Percentiles rank a stretch among this genome's conserved stretches.
These are phyloP conservation scores for Ptychoptera albimana DNA, from an alignment of 2,888 invertebrate genomes.

Conservation along the genomic window DNA sequence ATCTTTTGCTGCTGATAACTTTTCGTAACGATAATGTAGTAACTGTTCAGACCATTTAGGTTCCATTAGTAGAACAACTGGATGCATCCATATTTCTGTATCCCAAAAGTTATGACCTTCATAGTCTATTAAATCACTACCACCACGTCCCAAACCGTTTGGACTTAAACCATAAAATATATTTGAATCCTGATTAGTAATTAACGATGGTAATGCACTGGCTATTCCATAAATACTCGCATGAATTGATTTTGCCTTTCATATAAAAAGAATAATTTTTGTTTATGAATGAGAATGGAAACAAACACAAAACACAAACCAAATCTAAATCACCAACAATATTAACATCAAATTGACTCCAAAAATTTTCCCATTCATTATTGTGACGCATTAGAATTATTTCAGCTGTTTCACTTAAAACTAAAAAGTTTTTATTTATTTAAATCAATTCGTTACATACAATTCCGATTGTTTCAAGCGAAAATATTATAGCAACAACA, in stretches of 20 bases:
- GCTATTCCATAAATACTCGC: slow-evolving; percentile 42
- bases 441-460: neutral
- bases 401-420: slow-evolving; percentile 34
- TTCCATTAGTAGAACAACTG: slow-evolving; percentile 35
- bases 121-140: slow-evolving; percentile 24
- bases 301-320: slow-evolving; percentile 17
- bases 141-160: slow-evolving; percentile 37
- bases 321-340: slow-evolving; percentile 35
- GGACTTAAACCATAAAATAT: slow-evolving; percentile 40
- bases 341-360: slow-evolving; percentile 33
- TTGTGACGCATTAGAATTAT: slow-evolving; percentile 33
- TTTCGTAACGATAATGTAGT: slow-evolving; percentile 37
- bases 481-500: slow-evolving; percentile 1
- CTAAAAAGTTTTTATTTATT: slow-evolving; percentile 17
- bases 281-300: neutral
- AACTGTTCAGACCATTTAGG: slow-evolving; percentile 33
- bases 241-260: slow-evolving; percentile 24
- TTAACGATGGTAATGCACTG: slow-evolving; percentile 37
- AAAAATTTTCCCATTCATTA: slow-evolving; percentile 33
- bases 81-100: slow-evolving; percentile 47
- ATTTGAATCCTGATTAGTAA: slow-evolving; percentile 31
- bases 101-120: slow-evolving; percentile 47
- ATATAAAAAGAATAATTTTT: neutral
- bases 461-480: neutral
- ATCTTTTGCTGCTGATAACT: slow-evolving; percentile 33